Base-by-base conservation (phyloP, 2,797 vertebrate species). In the Melanotaenia trifasciata region DNA sequence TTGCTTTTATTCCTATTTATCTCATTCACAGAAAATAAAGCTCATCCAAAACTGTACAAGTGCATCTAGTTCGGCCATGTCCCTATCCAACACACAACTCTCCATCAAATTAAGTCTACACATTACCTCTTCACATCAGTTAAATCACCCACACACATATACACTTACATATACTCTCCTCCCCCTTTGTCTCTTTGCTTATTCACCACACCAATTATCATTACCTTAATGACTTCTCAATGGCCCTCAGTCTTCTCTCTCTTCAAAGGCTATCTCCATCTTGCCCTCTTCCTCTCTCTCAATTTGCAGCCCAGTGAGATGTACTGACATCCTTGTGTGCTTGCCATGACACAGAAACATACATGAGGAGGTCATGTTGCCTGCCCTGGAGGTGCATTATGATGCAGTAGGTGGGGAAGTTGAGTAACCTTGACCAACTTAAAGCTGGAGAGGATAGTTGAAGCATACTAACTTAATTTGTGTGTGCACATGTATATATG, bases 151-250 rank as follows among this genome's bases (percentile, higher is more conserved):
- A 45, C 63, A 20, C 61, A 68, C 59, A 67, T 64, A 61, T 62
- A 81, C 43, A 71, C 45, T 70, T 67, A 64, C 53, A 78, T 30
- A 68, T 26, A 40, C 74, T 68, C 80, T 76, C 74, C 78, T 76
- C 84, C 80, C 81, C 73, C 80, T 80, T 86, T 88, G 80, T 88
- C 86, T 85, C 83, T 89, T 90, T 92, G 91, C 89, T 93, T 93
- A 91, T 93, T 93, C 91, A 88, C 88, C 35, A 66, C 30, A 72
- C 86, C 89, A 92, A 93, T 93, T 92, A 92, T 92, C 91, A 91
- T 94, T 93, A 93, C 80, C 89, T 90, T 93, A 93, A 94, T 93
- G 91, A 90, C 85, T 91, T 90, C 85, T 93, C 92, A 93, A 93
- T 92, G 87, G 89, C 84, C 81, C 84, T 89, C 72, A 78, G 73